Evolutionary conservation across 2,888 invertebrate genomes (phyloP).

Genomic region (Scelioninae gen. 2): DNA sequence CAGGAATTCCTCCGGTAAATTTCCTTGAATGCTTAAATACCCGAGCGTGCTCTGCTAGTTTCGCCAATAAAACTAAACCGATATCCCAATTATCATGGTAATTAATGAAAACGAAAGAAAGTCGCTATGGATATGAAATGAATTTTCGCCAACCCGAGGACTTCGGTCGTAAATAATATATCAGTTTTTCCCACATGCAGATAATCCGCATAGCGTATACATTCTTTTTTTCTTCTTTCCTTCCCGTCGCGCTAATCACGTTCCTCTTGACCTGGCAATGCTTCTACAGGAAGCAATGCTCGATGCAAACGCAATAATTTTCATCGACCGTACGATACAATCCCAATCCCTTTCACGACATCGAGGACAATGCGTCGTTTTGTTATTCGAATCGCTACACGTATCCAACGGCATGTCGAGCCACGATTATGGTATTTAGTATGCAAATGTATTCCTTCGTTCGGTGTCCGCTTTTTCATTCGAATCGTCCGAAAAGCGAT

Average conservation of each 20-base stretch:
- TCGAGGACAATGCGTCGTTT: conserved; percentile 54
- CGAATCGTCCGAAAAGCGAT: conserved; percentile 10
- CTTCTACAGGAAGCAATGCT: conserved; percentile 48
- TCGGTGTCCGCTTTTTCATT: neutral
- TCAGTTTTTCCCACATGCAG: conserved; percentile 29
- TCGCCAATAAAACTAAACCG: no score
- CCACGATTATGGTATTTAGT: conserved; percentile 51
- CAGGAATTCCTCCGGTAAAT: no score
- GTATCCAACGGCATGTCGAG: conserved; percentile 46
- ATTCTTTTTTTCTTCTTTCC: conserved; percentile 8
- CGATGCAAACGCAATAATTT: conserved; percentile 53
- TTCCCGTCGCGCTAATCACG: conserved; percentile 46
- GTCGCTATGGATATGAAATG: no score
- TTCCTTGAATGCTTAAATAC: no score
- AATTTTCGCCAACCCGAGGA: no score
- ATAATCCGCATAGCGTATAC: conserved; percentile 17
- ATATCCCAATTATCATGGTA: no score
- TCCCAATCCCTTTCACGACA: conserved; percentile 54
- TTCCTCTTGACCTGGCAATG: conserved; percentile 51
- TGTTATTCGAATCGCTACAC: conserved; percentile 47
- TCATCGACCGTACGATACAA: conserved; percentile 37
- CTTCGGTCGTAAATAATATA: conserved; percentile 22
- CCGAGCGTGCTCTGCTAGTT: no score
- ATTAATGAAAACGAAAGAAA: no score
- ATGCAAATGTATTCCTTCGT: conserved; percentile 48